Conservation (phyloP, 2,113 vertebrate genomes). For the Dermatemys mawii region DNA sequence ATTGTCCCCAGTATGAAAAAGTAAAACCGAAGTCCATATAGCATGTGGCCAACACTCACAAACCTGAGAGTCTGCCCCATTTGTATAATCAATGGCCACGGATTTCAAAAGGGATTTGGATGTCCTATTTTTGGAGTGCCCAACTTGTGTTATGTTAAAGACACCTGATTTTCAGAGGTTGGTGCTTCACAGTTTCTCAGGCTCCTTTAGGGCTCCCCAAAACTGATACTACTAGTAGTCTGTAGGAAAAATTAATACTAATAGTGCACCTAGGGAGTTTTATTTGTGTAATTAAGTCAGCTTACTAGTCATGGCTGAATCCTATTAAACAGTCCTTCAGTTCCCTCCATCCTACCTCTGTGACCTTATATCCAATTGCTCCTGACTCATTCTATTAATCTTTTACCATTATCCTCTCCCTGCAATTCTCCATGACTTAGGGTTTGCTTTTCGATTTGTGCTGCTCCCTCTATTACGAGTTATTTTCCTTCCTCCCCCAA, state of each 20-base stretch:
- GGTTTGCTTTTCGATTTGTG: background rate
- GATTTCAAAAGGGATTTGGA: background rate
- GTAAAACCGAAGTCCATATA: background rate
- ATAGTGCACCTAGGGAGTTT: background rate
- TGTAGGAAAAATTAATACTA: background rate
- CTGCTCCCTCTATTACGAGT: background rate
- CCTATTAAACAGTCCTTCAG: background rate
- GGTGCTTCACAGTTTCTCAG: background rate
- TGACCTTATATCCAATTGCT: background rate
- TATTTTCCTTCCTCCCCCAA: background rate
- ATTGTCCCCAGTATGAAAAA: background rate
- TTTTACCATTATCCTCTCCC: background rate
- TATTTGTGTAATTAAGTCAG: background rate
- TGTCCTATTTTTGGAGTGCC: background rate
- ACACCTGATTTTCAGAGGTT: background rate
- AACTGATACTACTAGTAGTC: background rate
- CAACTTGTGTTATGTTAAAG: background rate
- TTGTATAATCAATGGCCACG: background rate
- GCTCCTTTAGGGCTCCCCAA: background rate
- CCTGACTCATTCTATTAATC: background rate
- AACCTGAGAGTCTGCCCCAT: background rate
- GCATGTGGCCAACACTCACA: background rate
- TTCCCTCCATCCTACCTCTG: rapidly evolving
- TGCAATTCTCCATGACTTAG: rapidly evolving
- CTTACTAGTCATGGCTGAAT: background rate